Conservation (phyloP, 2,888 invertebrate species). For the Stictocephala bisonia region DNA sequence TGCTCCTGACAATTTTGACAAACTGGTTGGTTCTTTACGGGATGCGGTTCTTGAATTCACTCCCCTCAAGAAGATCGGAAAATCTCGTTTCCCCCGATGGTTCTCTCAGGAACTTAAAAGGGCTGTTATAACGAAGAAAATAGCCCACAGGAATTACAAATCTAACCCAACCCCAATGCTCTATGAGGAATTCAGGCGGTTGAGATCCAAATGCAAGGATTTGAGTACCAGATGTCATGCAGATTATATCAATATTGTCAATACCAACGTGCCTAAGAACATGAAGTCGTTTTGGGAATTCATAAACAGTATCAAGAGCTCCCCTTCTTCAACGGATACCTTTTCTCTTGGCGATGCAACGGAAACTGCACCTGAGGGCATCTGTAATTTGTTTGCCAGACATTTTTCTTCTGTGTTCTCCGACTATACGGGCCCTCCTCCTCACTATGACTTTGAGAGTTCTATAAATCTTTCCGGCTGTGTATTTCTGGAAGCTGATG, state of each 20-base stretch:
- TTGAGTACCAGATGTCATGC: background rate
- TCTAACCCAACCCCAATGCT: background rate
- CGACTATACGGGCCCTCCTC: no score
- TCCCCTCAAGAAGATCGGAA: background rate
- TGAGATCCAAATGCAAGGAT: background rate
- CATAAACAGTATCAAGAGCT: background rate
- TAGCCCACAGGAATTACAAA: conserved; percentile 1
- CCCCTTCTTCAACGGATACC: no score
- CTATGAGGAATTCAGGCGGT: background rate
- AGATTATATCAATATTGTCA: background rate
- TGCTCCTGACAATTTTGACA: background rate
- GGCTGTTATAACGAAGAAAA: background rate
- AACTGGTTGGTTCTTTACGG: background rate
- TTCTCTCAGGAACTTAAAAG: conserved; percentile 6
- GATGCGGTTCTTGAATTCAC: conserved; percentile 3
- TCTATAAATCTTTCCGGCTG: no score
- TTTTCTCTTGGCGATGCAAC: no score
- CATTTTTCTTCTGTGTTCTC: no score
- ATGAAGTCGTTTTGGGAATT: conserved; percentile 17
- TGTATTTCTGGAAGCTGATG: no score
- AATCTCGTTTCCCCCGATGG: conserved; percentile 8
- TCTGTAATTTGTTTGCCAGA: no score
- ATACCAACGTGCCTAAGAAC: background rate
- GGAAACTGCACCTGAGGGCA: no score
- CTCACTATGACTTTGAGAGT: no score